Base-by-base conservation (phyloP, 2,113 vertebrate species). In the Seriola dumerili region DNA sequence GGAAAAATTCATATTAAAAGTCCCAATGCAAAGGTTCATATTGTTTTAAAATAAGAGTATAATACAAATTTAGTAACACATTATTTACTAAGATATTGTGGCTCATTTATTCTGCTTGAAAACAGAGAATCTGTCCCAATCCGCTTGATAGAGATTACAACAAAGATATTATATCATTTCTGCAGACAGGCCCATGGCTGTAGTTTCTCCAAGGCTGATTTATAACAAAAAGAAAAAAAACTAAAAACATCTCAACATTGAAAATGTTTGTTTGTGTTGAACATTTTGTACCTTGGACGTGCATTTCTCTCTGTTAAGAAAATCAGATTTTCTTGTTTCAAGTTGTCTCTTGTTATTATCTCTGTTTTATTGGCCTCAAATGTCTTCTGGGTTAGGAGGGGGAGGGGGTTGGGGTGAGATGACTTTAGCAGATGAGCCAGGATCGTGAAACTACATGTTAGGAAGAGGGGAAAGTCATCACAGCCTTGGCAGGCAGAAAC, bases 361-460 rank as follows among this genome's bases (percentile, higher is more conserved):
- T 84, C 61, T 58, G 3, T 68, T 90, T 84, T 48, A 87, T 40
- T 86, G 75, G 83, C 67, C 76, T 85, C 72, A 55, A 19, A 77
- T 62, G 76, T 85, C 70, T 79, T 78, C 46, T 80, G 55, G 48
- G 58, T 76, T 72, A 29, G 29, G 1, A 14, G 16, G 46, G 36
- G 77, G 52, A 14, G 61, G 42, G 78, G 58, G 34, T 0, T 8
- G 62, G 71, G 83, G 13, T 14, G 5, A 81, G 78, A 95, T 90
- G 79, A 86, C 82, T 94, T 92, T 67, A 90, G 34, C 94, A 95
- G 92, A 92, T 80, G 86, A 89, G 81, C 76, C 75, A 77, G 84
- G 25, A 72, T 82, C 69, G 42, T 57, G 76, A 86, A 80, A 74
- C 78, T 89, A 85, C 80, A 68, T 75, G 73, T 85, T 87, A 62